Conservation (phyloP, 2,888 invertebrate species). For the Drosophila neotestacea region DNA sequence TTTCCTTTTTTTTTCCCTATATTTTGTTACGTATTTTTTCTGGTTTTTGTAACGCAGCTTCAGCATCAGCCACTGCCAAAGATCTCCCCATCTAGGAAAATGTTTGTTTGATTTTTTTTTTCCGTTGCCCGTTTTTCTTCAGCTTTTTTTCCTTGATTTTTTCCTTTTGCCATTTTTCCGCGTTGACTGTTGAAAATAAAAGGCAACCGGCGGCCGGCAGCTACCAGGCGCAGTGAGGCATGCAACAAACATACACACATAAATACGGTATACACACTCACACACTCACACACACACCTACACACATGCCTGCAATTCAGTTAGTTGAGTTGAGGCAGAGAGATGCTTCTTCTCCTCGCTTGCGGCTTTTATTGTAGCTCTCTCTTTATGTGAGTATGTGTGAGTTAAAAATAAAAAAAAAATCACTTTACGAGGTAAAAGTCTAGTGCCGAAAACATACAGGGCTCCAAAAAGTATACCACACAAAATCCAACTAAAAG, state of each 20-base stretch:
- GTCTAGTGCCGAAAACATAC: too few relatives aligned
- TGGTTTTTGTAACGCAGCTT: not conserved
- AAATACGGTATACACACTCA: constrained; percentile 8
- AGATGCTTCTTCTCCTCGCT: constrained; percentile 38
- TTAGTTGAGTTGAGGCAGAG: constrained; percentile 35
- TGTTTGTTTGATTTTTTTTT: constrained; percentile 24
- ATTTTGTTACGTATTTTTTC: not conserved
- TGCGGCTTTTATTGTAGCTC: constrained; percentile 47
- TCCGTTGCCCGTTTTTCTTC: constrained; percentile 9
- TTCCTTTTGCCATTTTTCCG: constrained; percentile 55
- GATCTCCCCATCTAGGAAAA: constrained; percentile 9
- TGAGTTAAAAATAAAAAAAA: not conserved
- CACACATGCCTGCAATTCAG: constrained; percentile 43
- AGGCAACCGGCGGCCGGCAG: constrained; percentile 61
- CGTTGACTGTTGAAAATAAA: constrained; percentile 74
- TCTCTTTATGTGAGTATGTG: not conserved
- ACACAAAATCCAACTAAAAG: too few relatives aligned
- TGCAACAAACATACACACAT: constrained; percentile 41
- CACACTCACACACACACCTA: constrained; percentile 11
- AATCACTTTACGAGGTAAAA: too few relatives aligned
- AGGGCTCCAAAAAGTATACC: too few relatives aligned
- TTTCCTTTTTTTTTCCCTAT: not conserved
- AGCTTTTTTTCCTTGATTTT: not conserved
- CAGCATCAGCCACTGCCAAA: constrained; percentile 13
- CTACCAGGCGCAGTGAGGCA: constrained; percentile 53